Percentiles rank a stretch among this genome's conserved stretches.
Conservation (phyloP, 1,140 invertebrate species). For the Cydia fagiglandana region DNA sequence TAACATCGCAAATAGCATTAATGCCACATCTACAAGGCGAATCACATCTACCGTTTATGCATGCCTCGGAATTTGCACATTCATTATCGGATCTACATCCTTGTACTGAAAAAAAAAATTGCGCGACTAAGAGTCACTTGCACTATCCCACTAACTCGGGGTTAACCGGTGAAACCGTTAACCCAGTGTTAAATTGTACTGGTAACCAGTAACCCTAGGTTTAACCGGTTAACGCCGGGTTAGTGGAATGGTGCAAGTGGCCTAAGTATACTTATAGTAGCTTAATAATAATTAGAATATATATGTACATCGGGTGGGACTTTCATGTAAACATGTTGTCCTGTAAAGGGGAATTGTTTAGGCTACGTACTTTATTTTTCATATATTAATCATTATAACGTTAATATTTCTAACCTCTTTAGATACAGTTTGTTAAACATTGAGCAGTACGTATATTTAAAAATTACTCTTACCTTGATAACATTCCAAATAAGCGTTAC, state of each 20-base stretch:
- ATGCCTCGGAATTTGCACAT: constrained; percentile 85
- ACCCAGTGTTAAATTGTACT: too few species aligned
- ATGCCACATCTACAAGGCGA: constrained; percentile 88
- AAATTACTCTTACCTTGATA: constrained; percentile 77
- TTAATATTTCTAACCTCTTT: too few species aligned
- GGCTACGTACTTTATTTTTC: too few species aligned
- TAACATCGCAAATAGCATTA: constrained; percentile 88
- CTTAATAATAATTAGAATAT: constrained; percentile 80
- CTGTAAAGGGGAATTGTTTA: too few species aligned
- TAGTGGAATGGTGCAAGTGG: too few species aligned
- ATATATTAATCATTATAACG: too few species aligned
- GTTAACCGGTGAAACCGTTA: too few species aligned
- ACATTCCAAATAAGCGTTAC: constrained; percentile 90
- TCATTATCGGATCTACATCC: constrained; percentile 85
- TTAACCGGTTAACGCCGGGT: too few species aligned
- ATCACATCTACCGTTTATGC: constrained; percentile 86
- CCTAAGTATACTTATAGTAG: constrained; percentile 33
- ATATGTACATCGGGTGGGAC: neutral
- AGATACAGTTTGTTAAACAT: constrained; percentile 62
- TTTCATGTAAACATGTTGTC: too few species aligned
- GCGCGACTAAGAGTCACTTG: neutral
- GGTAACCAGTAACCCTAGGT: too few species aligned
- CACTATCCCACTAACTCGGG: too few species aligned
- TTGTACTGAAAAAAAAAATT: constrained; percentile 72
- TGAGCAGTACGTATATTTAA: neutral